Conservation (phyloP, 2,797 vertebrate species). For the Echeneis naucrates region DNA sequence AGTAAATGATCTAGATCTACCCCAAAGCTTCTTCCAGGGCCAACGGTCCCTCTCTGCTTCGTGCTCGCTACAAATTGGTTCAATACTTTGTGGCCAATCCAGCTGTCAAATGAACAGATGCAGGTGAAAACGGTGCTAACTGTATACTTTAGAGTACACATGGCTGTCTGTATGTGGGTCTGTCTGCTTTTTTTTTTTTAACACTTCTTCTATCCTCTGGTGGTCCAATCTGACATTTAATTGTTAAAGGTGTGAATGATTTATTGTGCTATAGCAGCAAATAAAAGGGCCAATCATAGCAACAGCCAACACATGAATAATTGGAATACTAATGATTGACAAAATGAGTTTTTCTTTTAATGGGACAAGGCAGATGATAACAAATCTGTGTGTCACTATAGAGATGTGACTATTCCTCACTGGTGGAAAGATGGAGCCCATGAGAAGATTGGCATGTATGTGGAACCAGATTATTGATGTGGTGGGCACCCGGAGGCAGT, state of each 20-base stretch:
- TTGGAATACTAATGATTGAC: slow-evolving; percentile 4
- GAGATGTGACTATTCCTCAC: neutral
- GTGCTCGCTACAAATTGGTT: neutral
- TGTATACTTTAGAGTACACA: neutral
- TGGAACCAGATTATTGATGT: slow-evolving; percentile 52
- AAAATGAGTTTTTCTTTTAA: slow-evolving; percentile 13
- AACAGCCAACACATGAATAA: neutral
- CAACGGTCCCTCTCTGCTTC: neutral
- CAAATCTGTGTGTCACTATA: slow-evolving; percentile 7
- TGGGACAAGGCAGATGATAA: slow-evolving; percentile 8
- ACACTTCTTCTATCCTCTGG: neutral
- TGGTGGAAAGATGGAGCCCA: slow-evolving; percentile 27
- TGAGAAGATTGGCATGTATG: slow-evolving; percentile 18
- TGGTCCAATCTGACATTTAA: neutral
- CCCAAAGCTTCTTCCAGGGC: neutral
- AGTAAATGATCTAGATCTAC: neutral
- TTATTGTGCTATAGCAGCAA: neutral
- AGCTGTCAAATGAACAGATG: neutral
- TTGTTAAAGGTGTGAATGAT: neutral
- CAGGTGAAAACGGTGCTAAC: neutral
- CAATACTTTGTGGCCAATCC: too few relatives aligned
- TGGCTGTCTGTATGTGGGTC: neutral
- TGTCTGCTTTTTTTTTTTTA: neutral
- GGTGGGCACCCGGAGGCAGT: slow-evolving; percentile 45
- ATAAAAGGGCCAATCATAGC: neutral